Evolutionary conservation across 2,113 vertebrate species (phyloP).

Genomic region (Gnathonemus echidnorhynchus): DNA sequence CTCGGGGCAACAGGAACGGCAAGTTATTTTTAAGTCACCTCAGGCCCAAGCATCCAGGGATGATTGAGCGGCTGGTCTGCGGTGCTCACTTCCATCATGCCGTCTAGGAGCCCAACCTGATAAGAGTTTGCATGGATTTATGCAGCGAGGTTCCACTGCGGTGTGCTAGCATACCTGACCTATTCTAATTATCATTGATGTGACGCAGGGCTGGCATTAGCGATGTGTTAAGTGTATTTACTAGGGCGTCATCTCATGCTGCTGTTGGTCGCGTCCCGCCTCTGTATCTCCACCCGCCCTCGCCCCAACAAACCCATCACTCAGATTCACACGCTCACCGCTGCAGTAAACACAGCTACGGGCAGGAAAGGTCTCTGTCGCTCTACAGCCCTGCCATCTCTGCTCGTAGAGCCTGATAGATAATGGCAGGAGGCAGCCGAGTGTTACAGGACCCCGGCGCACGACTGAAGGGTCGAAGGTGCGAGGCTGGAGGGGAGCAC

Average conservation of each 20-base stretch:
- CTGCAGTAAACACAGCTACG: background rate
- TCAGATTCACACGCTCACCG: background rate
- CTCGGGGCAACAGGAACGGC: background rate
- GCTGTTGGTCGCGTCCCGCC: background rate
- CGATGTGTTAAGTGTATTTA: conserved; percentile 2
- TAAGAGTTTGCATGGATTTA: background rate
- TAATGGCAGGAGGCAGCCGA: background rate
- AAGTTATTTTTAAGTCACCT: background rate
- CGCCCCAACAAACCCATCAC: background rate
- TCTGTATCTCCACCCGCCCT: background rate
- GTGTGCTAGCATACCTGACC: background rate
- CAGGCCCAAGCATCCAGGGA: background rate
- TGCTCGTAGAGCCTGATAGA: background rate
- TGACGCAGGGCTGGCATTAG: background rate
- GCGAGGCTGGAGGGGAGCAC: background rate
- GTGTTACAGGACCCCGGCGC: background rate
- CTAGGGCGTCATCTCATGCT: background rate
- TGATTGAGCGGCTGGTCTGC: background rate
- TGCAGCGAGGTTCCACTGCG: background rate
- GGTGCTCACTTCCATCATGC: background rate
- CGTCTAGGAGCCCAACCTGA: background rate
- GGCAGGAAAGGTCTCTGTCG: background rate
- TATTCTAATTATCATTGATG: conserved; percentile 18
- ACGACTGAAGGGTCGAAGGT: background rate
- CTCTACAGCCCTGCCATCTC: background rate